Evolutionary conservation across 2,888 invertebrate genomes (phyloP), one percentile per base, ranked within the genome.

Genomic region (Drosophila stalkeri): DNA sequence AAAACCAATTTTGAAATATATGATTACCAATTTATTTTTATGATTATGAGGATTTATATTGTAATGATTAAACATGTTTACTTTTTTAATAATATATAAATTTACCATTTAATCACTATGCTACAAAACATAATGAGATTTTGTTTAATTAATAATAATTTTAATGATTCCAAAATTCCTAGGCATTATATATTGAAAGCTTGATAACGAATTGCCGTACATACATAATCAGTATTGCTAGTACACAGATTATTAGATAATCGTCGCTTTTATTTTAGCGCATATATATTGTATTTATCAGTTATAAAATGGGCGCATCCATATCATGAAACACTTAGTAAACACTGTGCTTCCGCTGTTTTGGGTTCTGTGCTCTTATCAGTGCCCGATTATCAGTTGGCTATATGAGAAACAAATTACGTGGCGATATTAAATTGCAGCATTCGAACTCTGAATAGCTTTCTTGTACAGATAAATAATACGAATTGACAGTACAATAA

Each of bases 351-450:
- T 72, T 72, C 66, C 72, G 75, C 23, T 43, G 27, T 44, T 49
- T 18, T 31, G 37, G 18, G n/a, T 3, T 51, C 60, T 31, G 37
- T 16, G 20, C 11, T 60, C 63, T 77, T 77, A 77, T 77, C 77
- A 51, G 31, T 14, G 44, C 20, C 35, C 61, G 20, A 27, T 57
- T 79, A 77, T 79, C 77, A 56, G 64, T 51, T 61, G 47, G 31
- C 18, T 39, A 57, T 52, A 11, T 23, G 23, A 11, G 35, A 23
- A 47, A 39, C 20, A 59, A 71, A 64, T 64, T 75, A 71, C 71
- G 66, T 75, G 76, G 61, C 55, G 76, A 72, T 72, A 77, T 46
- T 31, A 44, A 64, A 68, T 27, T 61, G 59, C 67, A 77, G 11
- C 1, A 23, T 27, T 39, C 14, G n/a, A 18, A 43, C 14, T 43